phyloP scores from a whole-genome alignment of 2,888 invertebrate species.

The Volucella inflata region DNA sequence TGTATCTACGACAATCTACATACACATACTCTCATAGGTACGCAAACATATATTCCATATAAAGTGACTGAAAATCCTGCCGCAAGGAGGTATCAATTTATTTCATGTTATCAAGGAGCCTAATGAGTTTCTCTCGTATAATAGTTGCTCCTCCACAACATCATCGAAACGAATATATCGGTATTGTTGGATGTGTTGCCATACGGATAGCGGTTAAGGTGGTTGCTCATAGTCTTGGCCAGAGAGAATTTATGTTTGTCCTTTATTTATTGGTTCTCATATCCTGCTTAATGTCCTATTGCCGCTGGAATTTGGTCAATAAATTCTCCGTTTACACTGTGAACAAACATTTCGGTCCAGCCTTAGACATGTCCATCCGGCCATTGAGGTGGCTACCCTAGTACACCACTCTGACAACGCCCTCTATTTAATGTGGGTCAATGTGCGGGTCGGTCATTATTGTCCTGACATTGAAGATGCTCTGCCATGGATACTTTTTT shows the following conservation, averaged over 20 bases:
- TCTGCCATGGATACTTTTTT: conserved; percentile 4
- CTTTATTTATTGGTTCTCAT: conserved; percentile 74
- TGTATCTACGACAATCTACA: too few species aligned
- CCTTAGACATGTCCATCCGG: conserved; percentile 72
- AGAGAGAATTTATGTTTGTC: conserved; percentile 67
- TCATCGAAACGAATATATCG: not conserved
- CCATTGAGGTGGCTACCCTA: conserved; percentile 64
- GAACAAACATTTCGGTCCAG: conserved; percentile 72
- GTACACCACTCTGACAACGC: conserved; percentile 48
- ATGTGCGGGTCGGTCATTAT: conserved; percentile 71
- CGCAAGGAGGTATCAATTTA: conserved; percentile 74
- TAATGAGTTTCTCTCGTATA: conserved; percentile 67
- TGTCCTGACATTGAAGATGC: conserved; percentile 72
- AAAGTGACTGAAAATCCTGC: conserved; percentile 46
- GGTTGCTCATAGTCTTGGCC: conserved; percentile 35
- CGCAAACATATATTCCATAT: not conserved
- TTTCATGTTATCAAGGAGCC: conserved; percentile 72
- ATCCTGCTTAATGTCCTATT: conserved; percentile 74
- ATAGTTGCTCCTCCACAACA: not conserved
- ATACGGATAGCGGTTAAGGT: not conserved
- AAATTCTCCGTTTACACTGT: conserved; percentile 73
- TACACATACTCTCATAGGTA: not conserved
- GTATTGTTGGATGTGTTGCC: conserved; percentile 18
- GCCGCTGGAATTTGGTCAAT: conserved; percentile 75
- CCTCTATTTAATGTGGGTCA: conserved; percentile 71